Conservation (phyloP, 2,113 vertebrate species). For the Triplophysa dalaica region DNA sequence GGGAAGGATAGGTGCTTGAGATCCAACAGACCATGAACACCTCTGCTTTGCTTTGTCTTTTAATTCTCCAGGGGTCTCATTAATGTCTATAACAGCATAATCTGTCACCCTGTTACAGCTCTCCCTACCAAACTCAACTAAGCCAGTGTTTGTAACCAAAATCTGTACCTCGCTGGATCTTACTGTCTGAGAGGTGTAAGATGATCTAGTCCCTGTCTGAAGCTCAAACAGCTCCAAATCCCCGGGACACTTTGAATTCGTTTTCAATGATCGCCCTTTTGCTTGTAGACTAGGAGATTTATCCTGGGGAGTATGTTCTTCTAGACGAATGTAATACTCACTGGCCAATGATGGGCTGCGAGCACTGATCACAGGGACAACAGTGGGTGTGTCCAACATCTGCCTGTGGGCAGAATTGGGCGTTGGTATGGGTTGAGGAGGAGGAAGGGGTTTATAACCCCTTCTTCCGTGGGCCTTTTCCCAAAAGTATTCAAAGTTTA, state of each 20-base stretch:
- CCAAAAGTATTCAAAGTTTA: constrained; percentile 94
- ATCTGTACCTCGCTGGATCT: constrained; percentile 73
- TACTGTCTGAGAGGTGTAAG: constrained; percentile 60
- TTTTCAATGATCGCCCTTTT: constrained; percentile 54
- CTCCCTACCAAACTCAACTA: constrained; percentile 73
- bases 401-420: constrained; percentile 77
- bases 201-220: constrained; percentile 65
- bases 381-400: constrained; percentile 85
- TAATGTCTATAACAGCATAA: constrained; percentile 75
- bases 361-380: constrained; percentile 90
- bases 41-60: constrained; percentile 50
- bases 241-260: constrained; percentile 61
- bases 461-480: constrained; percentile 85
- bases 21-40: constrained; percentile 60
- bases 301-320: constrained; percentile 83
- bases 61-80: constrained; percentile 57
- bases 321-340: constrained; percentile 89
- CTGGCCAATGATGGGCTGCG: constrained; percentile 89
- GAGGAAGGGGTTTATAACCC: constrained; percentile 78
- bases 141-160: constrained; percentile 69
- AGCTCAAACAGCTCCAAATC: constrained; percentile 78
- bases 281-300: constrained; percentile 71
- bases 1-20: constrained; percentile 78
- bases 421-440: constrained; percentile 74
- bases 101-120: constrained; percentile 73